Evolutionary conservation across 2,113 vertebrate genomes (phyloP).

Genomic region (Danio rerio): GRCz12tu NC_133181.1:6147501-6148000

Average conservation of each 20-base stretch:
- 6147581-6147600: no score
- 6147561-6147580: no score
- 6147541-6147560: no score
- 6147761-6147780: constrained; percentile 7
- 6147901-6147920: neutral
- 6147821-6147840: constrained; percentile 41
- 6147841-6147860: constrained; percentile 35
- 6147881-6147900: constrained; percentile 4
- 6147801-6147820: constrained; percentile 25
- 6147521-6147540: no score
- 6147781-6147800: constrained; percentile 35
- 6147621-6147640: no score
- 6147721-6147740: neutral
- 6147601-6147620: no score
- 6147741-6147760: constrained; percentile 36
- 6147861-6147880: constrained; percentile 18
- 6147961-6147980: neutral
- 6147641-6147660: neutral
- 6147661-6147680: neutral
- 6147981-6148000: no score
- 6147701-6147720: neutral
- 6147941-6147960: neutral
- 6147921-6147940: constrained; percentile 15
- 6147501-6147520: no score
- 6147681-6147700: neutral